Evolutionary conservation across 2,888 invertebrate genomes (phyloP), one percentile per base, ranked within the genome.

Genomic region (Drosophila kanekoi): DNA sequence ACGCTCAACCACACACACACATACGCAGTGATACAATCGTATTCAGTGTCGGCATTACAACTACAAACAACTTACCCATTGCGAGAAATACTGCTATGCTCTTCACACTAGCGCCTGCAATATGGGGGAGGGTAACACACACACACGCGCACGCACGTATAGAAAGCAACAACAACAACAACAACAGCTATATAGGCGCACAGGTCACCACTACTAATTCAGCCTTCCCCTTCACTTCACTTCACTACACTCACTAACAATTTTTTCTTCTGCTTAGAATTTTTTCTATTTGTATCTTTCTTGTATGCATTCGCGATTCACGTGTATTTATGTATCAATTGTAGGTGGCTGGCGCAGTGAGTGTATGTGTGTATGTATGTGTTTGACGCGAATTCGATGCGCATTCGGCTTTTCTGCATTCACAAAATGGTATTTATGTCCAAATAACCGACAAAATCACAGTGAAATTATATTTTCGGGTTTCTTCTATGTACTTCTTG

Each of bases 141-240:
- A 62, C 57, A 79, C 69, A 72, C 59, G 65, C 28, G 28, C 52
- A 32, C 52, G 28, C 16, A 41, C 75, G 77, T 48, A 67, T 69
- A 69, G 59, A 72, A 80, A 72, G 61, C 68, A 52, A 40, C 51
- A 35, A 48, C 49, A 52, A 76, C 49, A 52, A 76, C 72, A 78
- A 70, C 58, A 74, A 77, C 56, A n/a, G 35, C 13, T 43, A 16
- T 78, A 80, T 72, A 77, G 49, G 59, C 65, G 63, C 77, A 78
- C 80, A 87, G 84, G 84, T 85, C 85, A 85, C 90, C 87, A 90
- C 83, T 89, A 81, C 89, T 86, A 37, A 65, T 23, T 77, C 71
- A 52, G 54, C 52, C 48, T 72, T 61, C 52, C 73, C 60, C 87
- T 89, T 87, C 78, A 79, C 78, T 89, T 81, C 65, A 58, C 69